Conservation (phyloP, 2,113 vertebrate species). For the Sturnus vulgaris region DNA sequence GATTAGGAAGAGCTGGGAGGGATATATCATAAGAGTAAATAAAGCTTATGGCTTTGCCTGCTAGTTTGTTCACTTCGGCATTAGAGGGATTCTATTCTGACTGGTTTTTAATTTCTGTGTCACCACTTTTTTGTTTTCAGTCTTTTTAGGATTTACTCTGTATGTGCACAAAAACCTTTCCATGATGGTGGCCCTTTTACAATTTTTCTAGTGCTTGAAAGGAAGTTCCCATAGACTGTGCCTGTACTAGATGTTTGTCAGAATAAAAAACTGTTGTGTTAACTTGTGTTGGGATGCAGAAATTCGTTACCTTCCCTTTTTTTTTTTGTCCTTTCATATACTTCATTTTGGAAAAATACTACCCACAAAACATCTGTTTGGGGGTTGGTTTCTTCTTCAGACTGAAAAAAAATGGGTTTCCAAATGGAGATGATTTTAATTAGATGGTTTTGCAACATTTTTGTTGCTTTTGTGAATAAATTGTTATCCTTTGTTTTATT, state of each 20-base stretch:
- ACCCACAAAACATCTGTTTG: not conserved
- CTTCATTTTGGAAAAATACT: not conserved
- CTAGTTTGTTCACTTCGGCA: not conserved
- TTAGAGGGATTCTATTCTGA: not conserved
- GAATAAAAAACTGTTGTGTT: not conserved
- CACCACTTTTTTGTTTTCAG: not conserved
- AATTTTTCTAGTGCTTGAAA: not conserved
- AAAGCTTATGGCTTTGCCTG: not conserved
- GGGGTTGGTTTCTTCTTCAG: not conserved
- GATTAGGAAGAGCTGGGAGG: not conserved
- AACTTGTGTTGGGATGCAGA: not conserved
- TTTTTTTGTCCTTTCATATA: not conserved
- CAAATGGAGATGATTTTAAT: not conserved
- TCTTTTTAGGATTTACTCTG: not conserved
- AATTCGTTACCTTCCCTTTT: not conserved
- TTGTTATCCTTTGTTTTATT: not conserved
- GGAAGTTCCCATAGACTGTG: not conserved
- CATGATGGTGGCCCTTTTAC: not conserved
- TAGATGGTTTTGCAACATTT: not conserved
- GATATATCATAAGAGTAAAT: not conserved
- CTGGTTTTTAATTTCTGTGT: not conserved
- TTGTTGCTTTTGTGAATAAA: not conserved
- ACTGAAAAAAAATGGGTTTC: not conserved
- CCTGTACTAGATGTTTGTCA: not conserved
- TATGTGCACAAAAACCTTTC: not conserved